Conservation (phyloP, 2,113 vertebrate genomes). For the Menura novaehollandiae region DNA sequence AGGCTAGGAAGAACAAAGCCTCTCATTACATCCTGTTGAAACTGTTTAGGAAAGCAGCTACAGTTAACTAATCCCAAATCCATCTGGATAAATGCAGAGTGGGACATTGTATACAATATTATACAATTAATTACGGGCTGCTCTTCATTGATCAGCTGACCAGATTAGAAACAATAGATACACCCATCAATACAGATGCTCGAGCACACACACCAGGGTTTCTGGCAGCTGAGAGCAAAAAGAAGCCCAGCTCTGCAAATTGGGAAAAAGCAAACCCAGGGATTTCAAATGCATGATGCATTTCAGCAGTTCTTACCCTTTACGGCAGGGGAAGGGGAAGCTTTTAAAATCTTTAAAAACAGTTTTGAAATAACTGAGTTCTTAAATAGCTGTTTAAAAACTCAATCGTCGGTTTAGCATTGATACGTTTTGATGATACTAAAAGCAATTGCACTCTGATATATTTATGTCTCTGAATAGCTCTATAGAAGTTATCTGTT, state of each 20-base stretch:
- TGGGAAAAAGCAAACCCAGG: background rate
- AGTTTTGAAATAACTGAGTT: background rate
- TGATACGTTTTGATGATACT: background rate
- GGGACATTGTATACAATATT: background rate
- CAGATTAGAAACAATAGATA: conserved; percentile 52
- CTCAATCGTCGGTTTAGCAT: fast-evolving
- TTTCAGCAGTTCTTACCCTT: background rate
- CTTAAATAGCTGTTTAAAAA: background rate
- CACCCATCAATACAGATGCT: background rate
- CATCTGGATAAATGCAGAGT: background rate
- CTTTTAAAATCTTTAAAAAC: background rate
- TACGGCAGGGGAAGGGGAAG: background rate
- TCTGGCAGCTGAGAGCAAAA: background rate
- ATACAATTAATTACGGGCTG: conserved; percentile 44
- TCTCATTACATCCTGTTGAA: background rate
- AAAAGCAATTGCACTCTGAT: background rate
- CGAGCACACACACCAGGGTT: background rate
- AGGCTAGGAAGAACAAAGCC: background rate
- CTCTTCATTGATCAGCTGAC: conserved; percentile 16
- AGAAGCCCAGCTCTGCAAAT: background rate
- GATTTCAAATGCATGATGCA: background rate
- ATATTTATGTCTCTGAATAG: background rate
- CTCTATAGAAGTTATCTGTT: background rate
- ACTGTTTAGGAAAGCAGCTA: background rate
- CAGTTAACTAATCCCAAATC: background rate